phyloP scores from a whole-genome alignment of 1,140 invertebrate genomes.

The Geopemphigus sp. region DNA sequence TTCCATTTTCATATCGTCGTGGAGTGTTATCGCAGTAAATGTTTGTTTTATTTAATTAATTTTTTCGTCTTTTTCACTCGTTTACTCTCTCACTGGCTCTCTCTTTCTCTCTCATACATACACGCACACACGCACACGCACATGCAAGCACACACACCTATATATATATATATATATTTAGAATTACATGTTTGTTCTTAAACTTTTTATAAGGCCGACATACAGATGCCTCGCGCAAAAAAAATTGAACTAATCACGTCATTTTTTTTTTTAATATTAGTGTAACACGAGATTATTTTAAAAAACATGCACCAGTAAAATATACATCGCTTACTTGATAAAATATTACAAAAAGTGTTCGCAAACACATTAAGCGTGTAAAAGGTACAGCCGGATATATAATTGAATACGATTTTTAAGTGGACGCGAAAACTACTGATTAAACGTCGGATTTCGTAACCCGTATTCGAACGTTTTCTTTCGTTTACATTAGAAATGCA shows the following conservation, averaged over 20 bases:
- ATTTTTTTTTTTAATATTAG: not conserved
- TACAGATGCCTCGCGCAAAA: not conserved
- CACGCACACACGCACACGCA: too few relatives aligned
- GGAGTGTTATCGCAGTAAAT: not conserved
- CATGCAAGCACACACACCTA: too few relatives aligned
- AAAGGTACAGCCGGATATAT: too few relatives aligned
- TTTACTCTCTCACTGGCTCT: too few relatives aligned
- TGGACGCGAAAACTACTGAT: not conserved
- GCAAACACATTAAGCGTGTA: too few relatives aligned
- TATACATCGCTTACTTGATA: too few relatives aligned
- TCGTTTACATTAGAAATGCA: not conserved
- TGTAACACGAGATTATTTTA: too few relatives aligned
- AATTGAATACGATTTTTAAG: not conserved
- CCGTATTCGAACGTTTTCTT: not conserved
- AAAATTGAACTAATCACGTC: not conserved
- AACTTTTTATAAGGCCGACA: not conserved
- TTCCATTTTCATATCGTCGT: not conserved
- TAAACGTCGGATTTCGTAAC: not conserved
- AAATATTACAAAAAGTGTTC: too few relatives aligned
- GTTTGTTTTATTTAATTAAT: conserved; percentile 24
- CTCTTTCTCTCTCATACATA: not conserved
- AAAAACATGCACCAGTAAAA: too few relatives aligned
- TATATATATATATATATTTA: too few relatives aligned
- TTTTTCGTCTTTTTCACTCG: not conserved
- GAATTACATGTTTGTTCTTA: not conserved